A percentile compares a stretch with the other conserved stretches of the same genome.
phyloP scores from a whole-genome alignment of 2,797 vertebrate species.

The Ispidina picta region DNA sequence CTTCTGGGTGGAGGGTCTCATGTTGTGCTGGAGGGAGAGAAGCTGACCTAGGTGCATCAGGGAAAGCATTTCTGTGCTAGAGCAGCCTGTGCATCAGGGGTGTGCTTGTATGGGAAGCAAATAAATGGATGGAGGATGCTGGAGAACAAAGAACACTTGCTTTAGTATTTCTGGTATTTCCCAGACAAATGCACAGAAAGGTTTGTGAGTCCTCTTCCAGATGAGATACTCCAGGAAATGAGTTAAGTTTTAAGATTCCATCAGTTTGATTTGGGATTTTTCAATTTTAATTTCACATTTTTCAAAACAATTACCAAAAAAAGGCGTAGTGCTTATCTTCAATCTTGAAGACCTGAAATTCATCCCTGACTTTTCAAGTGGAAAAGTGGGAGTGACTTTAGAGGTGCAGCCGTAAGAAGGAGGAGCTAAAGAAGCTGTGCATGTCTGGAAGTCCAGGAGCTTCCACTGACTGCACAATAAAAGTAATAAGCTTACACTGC shows the following conservation, averaged over 20 bases:
- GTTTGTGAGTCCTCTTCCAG: background rate
- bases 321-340: background rate
- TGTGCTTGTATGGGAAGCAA: background rate
- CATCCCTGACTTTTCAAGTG: background rate
- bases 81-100: background rate
- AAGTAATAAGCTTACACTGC: background rate
- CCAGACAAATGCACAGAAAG: background rate
- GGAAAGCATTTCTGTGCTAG: background rate
- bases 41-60: background rate
- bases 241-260: background rate
- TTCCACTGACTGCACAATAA: background rate
- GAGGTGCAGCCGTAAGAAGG: background rate
- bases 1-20: background rate
- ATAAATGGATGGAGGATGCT: background rate
- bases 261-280: background rate
- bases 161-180: background rate
- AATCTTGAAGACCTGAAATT: background rate
- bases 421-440: background rate
- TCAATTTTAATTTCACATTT: conserved; percentile 42
- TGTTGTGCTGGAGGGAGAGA: background rate
- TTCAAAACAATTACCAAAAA: conserved; percentile 3
- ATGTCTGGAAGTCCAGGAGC: background rate
- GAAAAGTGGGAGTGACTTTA: background rate
- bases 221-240: background rate
- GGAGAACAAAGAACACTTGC: background rate